Evolutionary conservation across 2,888 invertebrate species (phyloP), one percentile per base, ranked within the genome.

Genomic region (Celastrina argiolus): DNA sequence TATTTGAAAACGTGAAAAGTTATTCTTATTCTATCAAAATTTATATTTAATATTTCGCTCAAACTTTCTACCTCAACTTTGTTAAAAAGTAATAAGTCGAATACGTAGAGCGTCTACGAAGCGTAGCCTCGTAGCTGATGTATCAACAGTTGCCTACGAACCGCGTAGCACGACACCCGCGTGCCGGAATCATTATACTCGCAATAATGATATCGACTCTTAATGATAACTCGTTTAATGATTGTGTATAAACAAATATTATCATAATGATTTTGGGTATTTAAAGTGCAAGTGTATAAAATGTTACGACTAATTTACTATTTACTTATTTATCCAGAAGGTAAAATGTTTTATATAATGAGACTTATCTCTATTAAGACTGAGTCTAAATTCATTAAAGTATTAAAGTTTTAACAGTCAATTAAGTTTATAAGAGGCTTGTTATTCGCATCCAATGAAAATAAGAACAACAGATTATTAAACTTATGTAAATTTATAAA

Each of bases 91-190:
- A 51, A 51, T 51, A 51, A 26, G 22, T 51, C 45, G 18, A 45
- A 45, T 51, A 22, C 14, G 51, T 64, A 64, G 51, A 31, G 2
- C n/a, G 12, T 56, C 39, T 65, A 73, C 73, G 70, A 67, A 65
- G 67, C 71, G 72, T 70, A 68, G 70, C 69, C 56, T 68, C 72
- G 70, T 71, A 70, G 69, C 71, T 59, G 69, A 39, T 69, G 78
- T 82, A 87, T 85, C 87, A 88, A 88, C 90, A 89, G 90, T 90
- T 89, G 87, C 86, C 84, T 74, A 73, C 77, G 71, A 75, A 72
- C 71, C 81, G 80, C 76, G 84, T 78, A 80, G 78, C 85, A 82
- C 76, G 75, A 72, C 88, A 78, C 87, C 76, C 87, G 89, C 76
- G 31, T 34, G 63, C 4, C 66, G 67, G 51, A 61, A 22, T 36